A percentile compares a stretch with the other conserved stretches of the same genome.
Evolutionary conservation across 2,797 vertebrate genomes (phyloP).

Genomic region (Mormyrus hasselquistii): DNA sequence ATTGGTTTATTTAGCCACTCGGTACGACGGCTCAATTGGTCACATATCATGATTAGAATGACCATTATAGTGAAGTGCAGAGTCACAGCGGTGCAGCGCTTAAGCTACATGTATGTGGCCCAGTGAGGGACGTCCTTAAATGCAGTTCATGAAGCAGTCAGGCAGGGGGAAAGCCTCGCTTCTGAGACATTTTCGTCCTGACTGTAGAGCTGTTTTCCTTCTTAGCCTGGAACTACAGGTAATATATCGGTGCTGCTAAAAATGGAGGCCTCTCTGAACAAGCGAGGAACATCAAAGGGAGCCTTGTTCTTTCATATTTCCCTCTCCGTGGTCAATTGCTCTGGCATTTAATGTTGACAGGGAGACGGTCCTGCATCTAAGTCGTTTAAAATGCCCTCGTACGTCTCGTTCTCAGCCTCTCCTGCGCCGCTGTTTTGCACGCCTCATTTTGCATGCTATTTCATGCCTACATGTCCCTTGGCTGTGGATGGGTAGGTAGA

Average conservation of each 20-base stretch:
- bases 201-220: background rate
- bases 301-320: conserved; percentile 47
- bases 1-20: background rate
- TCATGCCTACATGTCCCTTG: background rate
- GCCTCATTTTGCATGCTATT: background rate
- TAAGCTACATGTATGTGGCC: background rate
- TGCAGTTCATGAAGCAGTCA: background rate
- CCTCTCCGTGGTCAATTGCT: conserved; percentile 35
- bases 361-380: conserved; percentile 3
- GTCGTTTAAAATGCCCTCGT: background rate
- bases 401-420: background rate
- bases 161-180: background rate
- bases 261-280: conserved; percentile 7
- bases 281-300: conserved; percentile 36
- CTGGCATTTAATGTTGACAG: conserved; percentile 20
- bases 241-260: background rate
- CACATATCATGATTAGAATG: background rate
- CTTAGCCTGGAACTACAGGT: background rate
- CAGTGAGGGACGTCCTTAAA: background rate
- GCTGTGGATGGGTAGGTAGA: background rate
- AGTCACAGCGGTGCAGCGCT: background rate
- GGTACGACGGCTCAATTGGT: background rate
- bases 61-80: background rate
- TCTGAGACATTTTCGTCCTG: background rate
- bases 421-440: background rate